phyloP scores from a whole-genome alignment of 2,888 invertebrate species.

The Acronicta aceris region DNA sequence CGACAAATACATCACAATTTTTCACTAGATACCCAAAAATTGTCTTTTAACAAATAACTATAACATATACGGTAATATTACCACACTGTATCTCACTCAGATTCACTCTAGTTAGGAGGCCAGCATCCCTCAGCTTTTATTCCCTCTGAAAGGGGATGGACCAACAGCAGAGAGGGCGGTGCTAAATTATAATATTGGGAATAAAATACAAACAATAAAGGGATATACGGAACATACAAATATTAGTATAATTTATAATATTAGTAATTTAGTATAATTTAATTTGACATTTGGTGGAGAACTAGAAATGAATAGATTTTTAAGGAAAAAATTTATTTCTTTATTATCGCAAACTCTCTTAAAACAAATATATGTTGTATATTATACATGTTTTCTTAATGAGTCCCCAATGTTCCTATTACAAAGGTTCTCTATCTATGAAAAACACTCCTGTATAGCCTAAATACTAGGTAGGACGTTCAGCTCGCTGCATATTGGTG shows the following conservation, averaged over 20 bases:
- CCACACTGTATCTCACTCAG: conserved; percentile 30
- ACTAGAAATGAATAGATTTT: no score
- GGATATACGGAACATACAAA: background rate
- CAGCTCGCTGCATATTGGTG: no score
- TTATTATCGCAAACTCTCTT: no score
- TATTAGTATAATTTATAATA: background rate
- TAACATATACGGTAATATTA: conserved; percentile 1
- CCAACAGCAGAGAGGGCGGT: conserved; percentile 73
- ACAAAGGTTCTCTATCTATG: no score
- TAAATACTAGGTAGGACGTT: no score
- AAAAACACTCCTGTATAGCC: no score
- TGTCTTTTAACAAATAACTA: background rate
- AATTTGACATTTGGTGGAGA: background rate
- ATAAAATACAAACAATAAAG: conserved; percentile 37
- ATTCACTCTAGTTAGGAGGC: conserved; percentile 63
- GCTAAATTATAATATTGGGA: conserved; percentile 44
- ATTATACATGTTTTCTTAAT: no score
- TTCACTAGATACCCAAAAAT: background rate
- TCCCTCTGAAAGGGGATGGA: conserved; percentile 71
- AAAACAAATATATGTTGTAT: no score
- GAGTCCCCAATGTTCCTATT: no score
- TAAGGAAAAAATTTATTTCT: no score
- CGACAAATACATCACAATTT: background rate
- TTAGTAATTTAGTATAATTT: background rate
- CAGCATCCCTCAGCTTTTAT: conserved; percentile 83